Percentiles rank a stretch among this genome's conserved stretches.
Conservation (phyloP, 2,113 vertebrate genomes). For the Tiliqua scincoides region DNA sequence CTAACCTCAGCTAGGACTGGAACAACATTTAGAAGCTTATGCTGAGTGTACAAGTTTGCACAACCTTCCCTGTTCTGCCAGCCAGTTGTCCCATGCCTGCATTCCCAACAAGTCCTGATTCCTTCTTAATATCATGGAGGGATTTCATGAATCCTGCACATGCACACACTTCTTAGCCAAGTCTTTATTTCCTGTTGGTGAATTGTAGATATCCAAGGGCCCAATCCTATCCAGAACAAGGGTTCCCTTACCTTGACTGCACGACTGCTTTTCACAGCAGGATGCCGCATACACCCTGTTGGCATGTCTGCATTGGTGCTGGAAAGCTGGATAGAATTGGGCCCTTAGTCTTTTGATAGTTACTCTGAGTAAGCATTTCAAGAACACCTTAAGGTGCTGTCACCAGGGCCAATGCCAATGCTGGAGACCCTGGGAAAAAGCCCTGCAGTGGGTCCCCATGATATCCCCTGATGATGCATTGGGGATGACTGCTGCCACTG, state of each 20-base stretch:
- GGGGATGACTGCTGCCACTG: too few relatives aligned
- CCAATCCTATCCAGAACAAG: too few relatives aligned
- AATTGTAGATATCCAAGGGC: neutral
- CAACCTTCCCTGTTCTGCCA: neutral
- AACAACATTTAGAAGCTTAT: neutral
- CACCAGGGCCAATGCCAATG: too few relatives aligned
- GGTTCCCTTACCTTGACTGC: too few relatives aligned
- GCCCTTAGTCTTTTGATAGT: too few relatives aligned
- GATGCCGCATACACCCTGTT: too few relatives aligned
- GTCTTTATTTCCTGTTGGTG: neutral
- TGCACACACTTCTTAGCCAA: neutral
- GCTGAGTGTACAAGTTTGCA: neutral
- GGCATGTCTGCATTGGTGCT: too few relatives aligned
- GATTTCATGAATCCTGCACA: neutral
- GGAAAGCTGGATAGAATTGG: too few relatives aligned
- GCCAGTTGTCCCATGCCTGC: neutral
- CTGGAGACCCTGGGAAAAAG: too few relatives aligned
- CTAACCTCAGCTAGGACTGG: neutral
- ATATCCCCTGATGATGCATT: too few relatives aligned
- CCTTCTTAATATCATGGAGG: neutral
- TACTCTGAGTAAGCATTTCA: neutral
- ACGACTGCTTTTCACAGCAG: too few relatives aligned
- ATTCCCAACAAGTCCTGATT: neutral
- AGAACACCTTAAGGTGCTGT: neutral
- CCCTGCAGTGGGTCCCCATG: too few relatives aligned